Conservation (phyloP, 2,113 vertebrate genomes). For the Aviceda subcristata region DNA sequence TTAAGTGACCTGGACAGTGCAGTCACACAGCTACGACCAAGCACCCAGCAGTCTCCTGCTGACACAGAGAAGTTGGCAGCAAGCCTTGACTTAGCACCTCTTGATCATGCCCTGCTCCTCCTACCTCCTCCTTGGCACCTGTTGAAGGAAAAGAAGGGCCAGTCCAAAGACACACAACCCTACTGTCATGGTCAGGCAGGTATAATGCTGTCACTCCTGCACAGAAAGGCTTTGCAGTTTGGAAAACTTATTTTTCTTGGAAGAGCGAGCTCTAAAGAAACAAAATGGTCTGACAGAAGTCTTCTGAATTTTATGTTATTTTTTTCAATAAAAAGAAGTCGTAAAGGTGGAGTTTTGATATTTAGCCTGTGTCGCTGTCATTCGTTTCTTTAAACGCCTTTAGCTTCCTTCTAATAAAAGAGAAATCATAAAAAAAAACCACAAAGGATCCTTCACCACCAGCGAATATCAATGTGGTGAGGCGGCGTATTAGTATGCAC, state of each 20-base stretch:
- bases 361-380: background rate
- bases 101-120: background rate
- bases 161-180: background rate
- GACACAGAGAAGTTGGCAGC: background rate
- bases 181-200: background rate
- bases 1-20: background rate
- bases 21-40: background rate
- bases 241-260: background rate
- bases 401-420: slow-evolving; percentile 48
- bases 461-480: background rate
- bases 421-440: slow-evolving; percentile 1
- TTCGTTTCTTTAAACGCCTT: slow-evolving; percentile 15
- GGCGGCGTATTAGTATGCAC: background rate
- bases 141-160: background rate
- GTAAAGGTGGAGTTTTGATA: background rate
- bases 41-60: background rate
- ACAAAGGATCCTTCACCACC: background rate
- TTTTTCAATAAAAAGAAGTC: background rate
- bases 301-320: background rate
- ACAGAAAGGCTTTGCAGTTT: background rate
- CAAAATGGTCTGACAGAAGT: background rate
- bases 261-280: background rate
- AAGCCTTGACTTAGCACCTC: background rate
- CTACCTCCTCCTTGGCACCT: background rate
- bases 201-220: background rate